Conservation (phyloP, 2,888 invertebrate species). For the Tryphoninae sp. region DNA sequence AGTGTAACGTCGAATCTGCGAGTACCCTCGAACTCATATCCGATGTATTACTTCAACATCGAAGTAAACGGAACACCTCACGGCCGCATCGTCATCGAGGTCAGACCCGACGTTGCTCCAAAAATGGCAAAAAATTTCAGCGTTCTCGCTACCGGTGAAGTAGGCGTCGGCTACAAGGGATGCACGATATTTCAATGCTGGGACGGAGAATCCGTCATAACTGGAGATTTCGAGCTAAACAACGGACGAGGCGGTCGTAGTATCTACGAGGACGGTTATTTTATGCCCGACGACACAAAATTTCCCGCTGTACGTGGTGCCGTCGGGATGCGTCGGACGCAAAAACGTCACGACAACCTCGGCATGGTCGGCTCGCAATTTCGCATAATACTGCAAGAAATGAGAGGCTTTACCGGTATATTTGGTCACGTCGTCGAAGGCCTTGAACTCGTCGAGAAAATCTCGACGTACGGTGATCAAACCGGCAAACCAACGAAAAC, state of each 20-base stretch:
- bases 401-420: conserved; percentile 92
- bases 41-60: conserved; percentile 89
- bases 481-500: conserved; percentile 90
- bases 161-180: conserved; percentile 90
- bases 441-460: conserved; percentile 89
- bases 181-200: conserved; percentile 92
- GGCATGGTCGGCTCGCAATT: conserved; percentile 94
- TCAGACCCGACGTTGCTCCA: conserved; percentile 89
- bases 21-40: conserved; percentile 84
- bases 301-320: conserved; percentile 89
- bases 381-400: conserved; percentile 90
- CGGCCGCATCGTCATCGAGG: conserved; percentile 90
- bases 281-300: conserved; percentile 91
- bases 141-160: conserved; percentile 87
- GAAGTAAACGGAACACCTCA: conserved; percentile 87
- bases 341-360: conserved; percentile 89
- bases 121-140: conserved; percentile 92
- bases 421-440: conserved; percentile 92
- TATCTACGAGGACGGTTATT: conserved; percentile 89
- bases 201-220: conserved; percentile 91
- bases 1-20: conserved; percentile 79
- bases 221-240: conserved; percentile 91
- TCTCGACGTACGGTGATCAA: conserved; percentile 89
- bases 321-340: conserved; percentile 91
- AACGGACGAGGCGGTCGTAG: conserved; percentile 91